Evolutionary conservation across 1,140 invertebrate genomes (phyloP), one percentile per base, ranked within the genome.

Genomic region (Yoshiicerus persimilis): DNA sequence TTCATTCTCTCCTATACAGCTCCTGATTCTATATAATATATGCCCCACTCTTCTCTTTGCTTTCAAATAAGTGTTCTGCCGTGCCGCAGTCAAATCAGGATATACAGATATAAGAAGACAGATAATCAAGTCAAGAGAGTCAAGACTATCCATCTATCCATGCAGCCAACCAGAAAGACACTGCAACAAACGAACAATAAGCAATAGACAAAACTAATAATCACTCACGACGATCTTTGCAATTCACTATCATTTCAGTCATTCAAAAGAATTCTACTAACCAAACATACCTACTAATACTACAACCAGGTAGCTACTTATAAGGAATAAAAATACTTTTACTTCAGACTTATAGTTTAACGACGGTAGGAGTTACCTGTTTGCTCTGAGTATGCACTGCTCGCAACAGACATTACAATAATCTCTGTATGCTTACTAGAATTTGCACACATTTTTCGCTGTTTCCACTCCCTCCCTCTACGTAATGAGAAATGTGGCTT

Each of bases 151-250:
- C 47, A 56, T 56, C 47, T 56, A 56, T n/a, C 47, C 47, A 16
- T 4, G 47, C 47, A 56, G 20, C 47, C 13, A 16, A 56, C 13
- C 47, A 56, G 47, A 56, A 56, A 56, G 47, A 56, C 47, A 56
- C 13, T 56, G 30, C 16, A 34, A 80, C n/a, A n/a, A n/a, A n/a
- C n/a, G n/a, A n/a, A n/a, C 75, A 80, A 80, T 77, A 36, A 80
- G 75, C 75, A 80, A 36, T n/a, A 38, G 75, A 80, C 75, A 36
- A 80, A 80, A 80, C 75, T n/a, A 80, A 36, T 80, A 36, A 80
- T 80, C 75, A 30, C 32, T 80, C 32, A 80, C 32, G 75, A 80
- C 75, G n/a, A 80, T 80, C 32, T 36, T 38, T 27, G 13, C 66
- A 70, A 70, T 30, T 30, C 25, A 16, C 9, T 70, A 32, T 27